Evolutionary conservation across 2,888 invertebrate genomes (phyloP), one percentile per base, ranked within the genome.

Genomic region (Lepidochitona cinerea): DNA sequence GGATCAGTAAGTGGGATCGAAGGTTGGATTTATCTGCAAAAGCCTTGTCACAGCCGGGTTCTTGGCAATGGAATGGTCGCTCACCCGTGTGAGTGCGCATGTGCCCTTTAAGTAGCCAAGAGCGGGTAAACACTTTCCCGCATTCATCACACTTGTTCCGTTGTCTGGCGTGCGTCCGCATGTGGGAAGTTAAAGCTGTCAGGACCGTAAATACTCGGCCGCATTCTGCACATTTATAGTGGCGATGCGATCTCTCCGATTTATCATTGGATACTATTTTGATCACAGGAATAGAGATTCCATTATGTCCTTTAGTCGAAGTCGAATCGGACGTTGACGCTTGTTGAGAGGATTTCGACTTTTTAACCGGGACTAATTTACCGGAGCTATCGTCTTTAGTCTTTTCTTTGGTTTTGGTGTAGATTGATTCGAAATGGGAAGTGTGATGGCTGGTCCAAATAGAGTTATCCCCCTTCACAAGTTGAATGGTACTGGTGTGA

Each of bases 21-120:
- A 89, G 81, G 74, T 90, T 90, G 5, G 89, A 89, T 70, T 88
- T 87, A 76, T 90, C 90, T 0, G 90, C 89, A 76, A 90, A 90
- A 1, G 88, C 87, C 72, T 87, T 88, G 53, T 81, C 83, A 75
- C 90, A 90, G 7, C 83, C 83, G 5, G 81, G 78, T 37, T 86
- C 77, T 0, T 81, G 80, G 75, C 90, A 90, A 33, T 79, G 77
- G 75, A 84, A 90, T 0, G 90, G 90, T 9, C 86, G 75, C 71
- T 90, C 90, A 0, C 90, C 90, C 0, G 89, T 90, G 75, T 90
- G 90, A 2, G 87, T 89, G 14, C 90, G 76, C 82, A 89, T 83
- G 77, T 90, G 90, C 0, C 89, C 90, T 71, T 89, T 89, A 18
- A 90, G 81, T 6, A 90, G 84, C 89, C 89, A 90, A 0, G 88